Evolutionary conservation across 2,888 invertebrate genomes (phyloP).

Genomic region (Drosophila longiperda): DNA sequence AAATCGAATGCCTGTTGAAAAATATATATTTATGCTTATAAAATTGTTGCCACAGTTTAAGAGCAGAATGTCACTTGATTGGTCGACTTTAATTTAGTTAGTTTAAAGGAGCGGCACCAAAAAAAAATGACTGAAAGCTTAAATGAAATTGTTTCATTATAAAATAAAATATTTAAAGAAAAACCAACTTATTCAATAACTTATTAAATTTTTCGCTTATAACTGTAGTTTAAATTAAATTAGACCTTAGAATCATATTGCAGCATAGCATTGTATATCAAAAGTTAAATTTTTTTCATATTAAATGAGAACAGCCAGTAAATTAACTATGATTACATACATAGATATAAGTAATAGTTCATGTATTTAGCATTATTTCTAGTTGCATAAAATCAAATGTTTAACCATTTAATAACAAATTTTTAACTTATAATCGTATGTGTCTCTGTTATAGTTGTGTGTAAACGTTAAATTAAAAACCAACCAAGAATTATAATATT

Average conservation of each 20-base stretch:
- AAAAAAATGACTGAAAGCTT: conserved; percentile 72
- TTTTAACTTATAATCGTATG: conserved; percentile 64
- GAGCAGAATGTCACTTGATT: conserved; percentile 24
- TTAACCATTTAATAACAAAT: conserved; percentile 58
- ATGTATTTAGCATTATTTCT: conserved; percentile 59
- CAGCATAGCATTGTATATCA: conserved; percentile 50
- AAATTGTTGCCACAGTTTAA: conserved; percentile 41
- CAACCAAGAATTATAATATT: not conserved
- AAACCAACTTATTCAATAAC: conserved; percentile 34
- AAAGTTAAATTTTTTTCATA: conserved; percentile 63
- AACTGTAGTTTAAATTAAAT: conserved; percentile 55
- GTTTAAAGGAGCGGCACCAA: conserved; percentile 53
- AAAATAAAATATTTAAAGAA: conserved; percentile 36
- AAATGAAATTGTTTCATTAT: conserved; percentile 74
- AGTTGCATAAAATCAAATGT: conserved; percentile 54
- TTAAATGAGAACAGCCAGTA: conserved; percentile 40
- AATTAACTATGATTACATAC: conserved; percentile 40
- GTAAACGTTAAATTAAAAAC: conserved; percentile 32
- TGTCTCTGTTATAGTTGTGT: conserved; percentile 68
- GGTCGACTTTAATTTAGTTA: conserved; percentile 51
- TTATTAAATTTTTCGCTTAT: conserved; percentile 59
- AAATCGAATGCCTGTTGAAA: conserved; percentile 67
- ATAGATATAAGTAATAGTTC: conserved; percentile 45
- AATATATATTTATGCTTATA: conserved; percentile 24
- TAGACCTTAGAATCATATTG: conserved; percentile 35